These are phyloP conservation scores for Saturnia pavonia DNA, from an alignment of 2,888 invertebrate genomes.

Conservation along the genomic window DNA sequence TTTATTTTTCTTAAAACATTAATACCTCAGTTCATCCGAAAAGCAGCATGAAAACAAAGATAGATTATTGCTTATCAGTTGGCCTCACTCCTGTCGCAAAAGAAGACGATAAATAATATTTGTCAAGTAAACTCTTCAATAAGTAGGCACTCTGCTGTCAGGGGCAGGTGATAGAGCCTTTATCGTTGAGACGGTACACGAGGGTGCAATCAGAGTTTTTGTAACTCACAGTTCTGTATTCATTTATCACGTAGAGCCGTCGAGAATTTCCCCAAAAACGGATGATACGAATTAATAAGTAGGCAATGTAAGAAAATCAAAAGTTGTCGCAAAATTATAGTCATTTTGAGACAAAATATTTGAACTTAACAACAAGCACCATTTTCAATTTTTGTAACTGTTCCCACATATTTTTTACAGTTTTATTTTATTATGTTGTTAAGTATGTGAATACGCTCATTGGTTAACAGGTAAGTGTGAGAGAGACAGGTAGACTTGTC, in stretches of 20 bases:
- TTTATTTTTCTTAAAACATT: too few relatives aligned
- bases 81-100: slow-evolving; percentile 49
- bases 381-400: neutral
- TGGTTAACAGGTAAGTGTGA: slow-evolving; percentile 39
- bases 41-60: neutral
- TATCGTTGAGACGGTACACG: slow-evolving; percentile 52
- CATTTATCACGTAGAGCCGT: slow-evolving; percentile 59
- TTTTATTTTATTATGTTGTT: slow-evolving; percentile 12
- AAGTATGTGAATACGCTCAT: neutral
- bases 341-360: neutral
- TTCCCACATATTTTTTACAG: neutral
- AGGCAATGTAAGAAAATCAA: neutral
- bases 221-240: slow-evolving; percentile 55
- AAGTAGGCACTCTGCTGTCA: slow-evolving; percentile 54
- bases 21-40: neutral
- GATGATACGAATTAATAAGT: slow-evolving; percentile 27
- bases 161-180: slow-evolving; percentile 69
- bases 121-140: slow-evolving; percentile 47
- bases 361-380: neutral
- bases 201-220: slow-evolving; percentile 58
- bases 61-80: neutral
- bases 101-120: slow-evolving; percentile 56
- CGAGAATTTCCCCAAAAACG: slow-evolving; percentile 38
- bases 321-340: slow-evolving; percentile 7
- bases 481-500: slow-evolving; percentile 48